phyloP scores from a whole-genome alignment of 2,888 invertebrate genomes.

The Cepaea hortensis region DNA sequence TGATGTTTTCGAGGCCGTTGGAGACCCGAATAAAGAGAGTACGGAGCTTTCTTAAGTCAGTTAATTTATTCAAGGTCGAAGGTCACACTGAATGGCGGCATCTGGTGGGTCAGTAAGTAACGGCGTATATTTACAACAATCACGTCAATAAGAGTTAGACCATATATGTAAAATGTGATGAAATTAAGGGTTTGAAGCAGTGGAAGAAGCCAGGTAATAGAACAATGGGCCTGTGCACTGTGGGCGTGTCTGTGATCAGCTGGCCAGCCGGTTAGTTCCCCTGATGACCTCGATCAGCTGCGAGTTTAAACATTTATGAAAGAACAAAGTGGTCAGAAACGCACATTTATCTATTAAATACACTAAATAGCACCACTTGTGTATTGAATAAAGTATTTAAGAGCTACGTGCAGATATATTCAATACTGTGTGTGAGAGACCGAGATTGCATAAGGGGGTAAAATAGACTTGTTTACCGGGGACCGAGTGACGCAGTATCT shows the following conservation, averaged over 20 bases:
- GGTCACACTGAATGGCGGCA: not conserved
- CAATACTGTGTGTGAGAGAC: not conserved
- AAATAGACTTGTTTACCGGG: not conserved
- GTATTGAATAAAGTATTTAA: too few relatives aligned
- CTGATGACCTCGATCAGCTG: slow-evolving; percentile 45
- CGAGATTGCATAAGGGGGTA: not conserved
- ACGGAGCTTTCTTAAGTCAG: slow-evolving; percentile 25
- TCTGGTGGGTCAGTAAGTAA: too few relatives aligned
- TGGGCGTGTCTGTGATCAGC: slow-evolving; percentile 49
- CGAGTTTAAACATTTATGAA: not conserved
- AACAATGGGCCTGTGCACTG: not conserved
- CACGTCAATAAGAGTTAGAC: too few relatives aligned
- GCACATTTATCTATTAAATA: not conserved
- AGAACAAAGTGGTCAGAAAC: not conserved
- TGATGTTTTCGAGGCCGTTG: slow-evolving; percentile 18
- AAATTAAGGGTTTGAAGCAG: not conserved
- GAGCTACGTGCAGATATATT: too few relatives aligned
- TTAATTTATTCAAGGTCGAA: slow-evolving; percentile 48
- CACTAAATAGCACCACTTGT: too few relatives aligned
- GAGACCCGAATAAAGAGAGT: not conserved
- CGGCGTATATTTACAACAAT: too few relatives aligned
- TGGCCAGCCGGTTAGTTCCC: slow-evolving; percentile 26
- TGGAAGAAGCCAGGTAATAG: not conserved
- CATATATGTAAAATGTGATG: not conserved
- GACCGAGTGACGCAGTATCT: slow-evolving; percentile 32